A percentile compares a stretch with the other conserved stretches of the same genome.
phyloP scores from a whole-genome alignment of 2,797 vertebrate genomes.

The Uromys caudimaculatus region DNA sequence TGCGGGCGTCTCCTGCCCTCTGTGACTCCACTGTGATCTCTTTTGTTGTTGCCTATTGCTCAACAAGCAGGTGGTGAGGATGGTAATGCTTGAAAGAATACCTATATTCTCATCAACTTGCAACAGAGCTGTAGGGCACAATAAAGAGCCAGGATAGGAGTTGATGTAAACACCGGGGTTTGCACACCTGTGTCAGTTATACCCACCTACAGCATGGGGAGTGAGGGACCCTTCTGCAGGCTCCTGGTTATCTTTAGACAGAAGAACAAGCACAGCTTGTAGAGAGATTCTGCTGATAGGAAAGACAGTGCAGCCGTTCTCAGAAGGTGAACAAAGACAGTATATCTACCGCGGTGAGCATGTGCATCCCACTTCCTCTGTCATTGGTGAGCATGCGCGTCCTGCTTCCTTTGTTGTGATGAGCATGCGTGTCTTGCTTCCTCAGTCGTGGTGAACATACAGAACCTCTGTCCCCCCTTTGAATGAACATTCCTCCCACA shows the following conservation, averaged over 20 bases:
- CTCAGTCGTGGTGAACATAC: neutral
- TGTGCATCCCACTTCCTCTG: too few relatives aligned
- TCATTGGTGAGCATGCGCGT: neutral
- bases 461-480: neutral
- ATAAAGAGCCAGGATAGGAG: conserved; percentile 21
- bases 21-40: conserved; percentile 18
- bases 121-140: conserved; percentile 66
- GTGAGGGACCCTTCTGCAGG: neutral
- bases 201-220: neutral
- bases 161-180: conserved; percentile 34
- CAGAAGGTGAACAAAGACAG: neutral
- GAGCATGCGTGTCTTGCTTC: neutral
- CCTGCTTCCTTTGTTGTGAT: neutral
- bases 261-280: neutral
- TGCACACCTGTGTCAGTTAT: conserved; percentile 72
- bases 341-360: neutral
- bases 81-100: conserved; percentile 60
- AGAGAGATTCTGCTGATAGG: neutral
- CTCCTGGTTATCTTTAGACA: neutral
- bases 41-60: conserved; percentile 55
- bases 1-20: neutral
- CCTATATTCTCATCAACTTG: conserved; percentile 45
- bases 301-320: neutral
- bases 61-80: conserved; percentile 70
- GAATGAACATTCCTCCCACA: neutral